Conservation (phyloP, 2,113 vertebrate genomes). For the Tupaia chinensis region DNA sequence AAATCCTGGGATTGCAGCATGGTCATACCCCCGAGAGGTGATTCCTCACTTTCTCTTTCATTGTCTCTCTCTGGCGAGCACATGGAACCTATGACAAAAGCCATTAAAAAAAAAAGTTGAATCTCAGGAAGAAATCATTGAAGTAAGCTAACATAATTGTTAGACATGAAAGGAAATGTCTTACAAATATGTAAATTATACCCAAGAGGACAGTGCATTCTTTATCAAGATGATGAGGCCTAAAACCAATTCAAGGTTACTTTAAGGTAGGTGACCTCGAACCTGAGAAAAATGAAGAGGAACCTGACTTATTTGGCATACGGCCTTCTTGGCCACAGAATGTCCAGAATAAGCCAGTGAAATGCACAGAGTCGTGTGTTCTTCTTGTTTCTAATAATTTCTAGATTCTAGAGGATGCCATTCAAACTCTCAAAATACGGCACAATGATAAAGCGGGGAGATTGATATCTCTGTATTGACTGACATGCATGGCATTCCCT, state of each 20-base stretch:
- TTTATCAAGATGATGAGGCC: background rate
- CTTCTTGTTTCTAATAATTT: background rate
- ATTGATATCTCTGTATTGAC: too few species aligned
- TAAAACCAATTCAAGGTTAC: background rate
- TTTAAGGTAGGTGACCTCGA: background rate
- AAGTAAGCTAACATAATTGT: background rate
- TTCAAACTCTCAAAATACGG: background rate
- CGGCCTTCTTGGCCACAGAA: background rate
- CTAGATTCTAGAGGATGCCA: background rate
- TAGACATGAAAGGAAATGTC: background rate
- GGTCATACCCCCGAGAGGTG: too few species aligned
- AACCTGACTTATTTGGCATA: background rate
- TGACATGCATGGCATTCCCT: too few species aligned
- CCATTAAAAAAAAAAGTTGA: background rate
- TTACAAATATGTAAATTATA: background rate
- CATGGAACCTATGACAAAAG: too few species aligned
- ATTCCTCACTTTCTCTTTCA: too few species aligned
- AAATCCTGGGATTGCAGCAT: too few species aligned
- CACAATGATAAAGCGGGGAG: too few species aligned
- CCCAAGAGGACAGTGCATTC: background rate
- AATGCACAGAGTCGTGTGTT: background rate
- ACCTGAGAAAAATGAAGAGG: background rate
- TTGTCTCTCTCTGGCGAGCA: too few species aligned
- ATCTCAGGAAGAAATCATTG: conserved; percentile 21
- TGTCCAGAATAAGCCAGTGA: background rate